Conservation (phyloP, 1,140 invertebrate genomes). For the Pteromalus puparum region DNA sequence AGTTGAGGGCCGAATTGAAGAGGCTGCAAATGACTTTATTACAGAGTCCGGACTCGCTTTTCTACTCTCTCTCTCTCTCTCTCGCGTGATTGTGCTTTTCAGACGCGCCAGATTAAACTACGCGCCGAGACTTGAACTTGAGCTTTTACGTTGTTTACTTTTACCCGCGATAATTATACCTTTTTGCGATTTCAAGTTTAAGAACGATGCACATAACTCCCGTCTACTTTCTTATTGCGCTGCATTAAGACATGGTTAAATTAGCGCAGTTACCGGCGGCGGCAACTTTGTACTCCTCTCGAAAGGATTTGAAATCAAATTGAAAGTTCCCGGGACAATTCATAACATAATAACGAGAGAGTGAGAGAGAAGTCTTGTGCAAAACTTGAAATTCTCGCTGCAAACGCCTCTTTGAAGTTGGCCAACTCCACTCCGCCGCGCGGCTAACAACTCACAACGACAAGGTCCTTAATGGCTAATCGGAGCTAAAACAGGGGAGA, state of each 20-base stretch:
- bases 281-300: too few relatives aligned
- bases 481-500: not conserved
- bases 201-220: too few relatives aligned
- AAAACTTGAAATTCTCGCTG: not conserved
- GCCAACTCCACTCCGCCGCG: slow-evolving; percentile 3
- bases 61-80: not conserved
- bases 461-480: slow-evolving; percentile 41
- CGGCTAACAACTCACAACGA: not conserved
- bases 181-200: too few relatives aligned
- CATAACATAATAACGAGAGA: not conserved
- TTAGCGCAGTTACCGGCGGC: too few relatives aligned
- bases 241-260: too few relatives aligned
- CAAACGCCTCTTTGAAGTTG: slow-evolving; percentile 26
- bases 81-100: slow-evolving; percentile 1
- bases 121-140: not conserved
- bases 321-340: not conserved
- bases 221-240: too few relatives aligned
- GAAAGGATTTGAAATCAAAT: not conserved
- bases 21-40: slow-evolving; percentile 39
- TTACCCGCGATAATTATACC: too few relatives aligned
- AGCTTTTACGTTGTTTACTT: not conserved
- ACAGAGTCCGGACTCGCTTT: not conserved
- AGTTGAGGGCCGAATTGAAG: not conserved
- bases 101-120: not conserved
- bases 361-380: too few relatives aligned